phyloP scores from a whole-genome alignment of 2,888 invertebrate genomes.

The Pocota personata region DNA sequence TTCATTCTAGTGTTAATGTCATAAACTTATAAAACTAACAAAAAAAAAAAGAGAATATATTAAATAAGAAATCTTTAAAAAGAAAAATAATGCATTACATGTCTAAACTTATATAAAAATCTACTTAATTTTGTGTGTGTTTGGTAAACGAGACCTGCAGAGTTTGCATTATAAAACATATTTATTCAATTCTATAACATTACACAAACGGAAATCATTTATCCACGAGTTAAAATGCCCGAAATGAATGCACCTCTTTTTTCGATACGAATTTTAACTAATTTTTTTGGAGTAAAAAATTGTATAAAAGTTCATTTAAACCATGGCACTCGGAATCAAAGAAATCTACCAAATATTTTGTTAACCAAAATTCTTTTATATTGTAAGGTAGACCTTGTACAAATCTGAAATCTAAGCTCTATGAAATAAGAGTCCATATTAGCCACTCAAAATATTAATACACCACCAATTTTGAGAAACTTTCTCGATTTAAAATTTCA shows the following conservation, averaged over 20 bases:
- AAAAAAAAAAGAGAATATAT: neutral
- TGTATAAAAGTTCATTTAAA: slow-evolving; percentile 23
- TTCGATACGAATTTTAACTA: slow-evolving; percentile 36
- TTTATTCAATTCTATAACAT: too few relatives aligned
- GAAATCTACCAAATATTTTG: slow-evolving; percentile 3
- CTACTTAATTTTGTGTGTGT: neutral
- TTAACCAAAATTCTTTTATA: neutral
- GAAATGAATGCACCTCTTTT: neutral
- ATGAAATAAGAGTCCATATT: too few relatives aligned
- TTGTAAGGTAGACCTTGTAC: neutral
- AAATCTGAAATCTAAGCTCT: neutral
- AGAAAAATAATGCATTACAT: slow-evolving; percentile 4
- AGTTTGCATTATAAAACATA: too few relatives aligned
- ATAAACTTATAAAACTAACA: slow-evolving; percentile 17
- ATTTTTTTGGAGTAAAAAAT: slow-evolving; percentile 46
- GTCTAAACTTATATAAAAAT: neutral
- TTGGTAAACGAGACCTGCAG: neutral
- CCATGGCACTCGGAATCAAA: neutral
- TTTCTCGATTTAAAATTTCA: too few relatives aligned
- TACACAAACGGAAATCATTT: neutral
- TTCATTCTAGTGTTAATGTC: slow-evolving; percentile 47
- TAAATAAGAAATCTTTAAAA: slow-evolving; percentile 12
- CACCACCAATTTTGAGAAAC: too few relatives aligned
- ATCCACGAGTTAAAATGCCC: too few relatives aligned
- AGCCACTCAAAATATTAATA: too few relatives aligned